Evolutionary conservation across 1,140 invertebrate species (phyloP), one percentile per base, ranked within the genome.

Genomic region (Oreohelix idahoensis): DNA sequence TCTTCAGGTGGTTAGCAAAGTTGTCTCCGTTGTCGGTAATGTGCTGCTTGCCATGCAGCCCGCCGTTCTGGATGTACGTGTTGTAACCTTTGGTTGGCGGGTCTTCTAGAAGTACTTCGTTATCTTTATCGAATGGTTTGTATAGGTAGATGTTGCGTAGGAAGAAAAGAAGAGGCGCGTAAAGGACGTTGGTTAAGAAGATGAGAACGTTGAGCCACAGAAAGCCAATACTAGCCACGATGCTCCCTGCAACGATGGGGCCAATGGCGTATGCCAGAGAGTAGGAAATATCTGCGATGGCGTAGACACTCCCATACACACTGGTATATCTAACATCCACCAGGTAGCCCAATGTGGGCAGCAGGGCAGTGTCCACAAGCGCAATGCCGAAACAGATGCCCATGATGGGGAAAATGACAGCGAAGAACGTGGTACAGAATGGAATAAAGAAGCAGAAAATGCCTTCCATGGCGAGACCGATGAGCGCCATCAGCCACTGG

Each of bases 231-330:
- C 95, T 95, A 91, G 98, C 96, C 0, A 99, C 98, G 0, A 99
- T 96, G 69, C 96, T 96, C 8, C 98, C 98, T 0, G 99, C 99
- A 45, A 99, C 98, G 49, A 99, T 98, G 0, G 99, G 99, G 0
- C 99, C 99, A 39, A 99, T 95, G 0, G 99, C 99, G 91, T 99
- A 99, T 0, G 99, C 98, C 69, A 99, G 94, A 23, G 97, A 99
- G 92, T 99, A 99, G 0, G 98, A 99, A 87, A 99, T 99, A 89
- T 99, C 99, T 29, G 99, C 99, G 79, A 99, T 99, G 58, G 99
- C 99, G 92, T 99, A 99, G 83, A 99, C 99, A 87, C 97, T 98
- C 20, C 99, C 99, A 89, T 99, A 99, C 0, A 99, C 98, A 0
- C 97, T 98, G 0, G 99, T 97, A 89, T 99, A 98, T 51, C 98